Percentiles rank a stretch among this genome's conserved stretches.
phyloP scores from a whole-genome alignment of 2,888 invertebrate genomes.

The Noctua janthe region DNA sequence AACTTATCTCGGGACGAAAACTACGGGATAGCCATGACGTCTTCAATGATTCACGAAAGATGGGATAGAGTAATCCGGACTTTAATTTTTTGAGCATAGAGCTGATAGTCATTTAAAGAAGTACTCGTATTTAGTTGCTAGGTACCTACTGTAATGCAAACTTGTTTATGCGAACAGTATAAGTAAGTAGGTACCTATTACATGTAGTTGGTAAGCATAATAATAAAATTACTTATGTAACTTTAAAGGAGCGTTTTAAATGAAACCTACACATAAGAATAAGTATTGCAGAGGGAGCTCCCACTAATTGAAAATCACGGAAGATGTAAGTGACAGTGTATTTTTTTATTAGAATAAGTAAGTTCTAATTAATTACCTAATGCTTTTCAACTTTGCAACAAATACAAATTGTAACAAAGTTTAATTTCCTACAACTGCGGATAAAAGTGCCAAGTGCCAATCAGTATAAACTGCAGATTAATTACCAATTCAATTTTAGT shows the following conservation, averaged over 20 bases:
- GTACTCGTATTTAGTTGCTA: neutral
- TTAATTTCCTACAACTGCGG: neutral
- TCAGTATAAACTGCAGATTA: neutral
- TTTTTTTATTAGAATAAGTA: neutral
- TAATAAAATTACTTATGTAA: neutral
- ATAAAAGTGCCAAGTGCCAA: neutral
- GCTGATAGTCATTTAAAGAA: conserved; percentile 4
- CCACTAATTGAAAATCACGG: neutral
- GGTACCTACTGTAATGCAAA: neutral
- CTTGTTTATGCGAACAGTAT: neutral
- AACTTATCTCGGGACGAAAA: neutral
- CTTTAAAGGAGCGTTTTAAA: neutral
- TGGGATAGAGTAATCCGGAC: neutral
- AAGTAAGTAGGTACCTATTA: neutral
- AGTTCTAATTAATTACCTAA: neutral
- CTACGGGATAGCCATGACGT: neutral
- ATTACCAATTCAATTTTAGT: neutral
- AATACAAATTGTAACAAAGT: neutral
- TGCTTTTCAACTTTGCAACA: neutral
- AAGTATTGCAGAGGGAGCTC: neutral
- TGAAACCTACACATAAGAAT: neutral
- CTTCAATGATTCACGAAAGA: neutral
- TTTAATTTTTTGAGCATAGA: neutral
- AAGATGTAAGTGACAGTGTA: too few species aligned
- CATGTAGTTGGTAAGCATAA: neutral